These are phyloP conservation scores for Diaprepes abbreviatus DNA, from an alignment of 2,888 invertebrate species.

Conservation along the genomic window DNA sequence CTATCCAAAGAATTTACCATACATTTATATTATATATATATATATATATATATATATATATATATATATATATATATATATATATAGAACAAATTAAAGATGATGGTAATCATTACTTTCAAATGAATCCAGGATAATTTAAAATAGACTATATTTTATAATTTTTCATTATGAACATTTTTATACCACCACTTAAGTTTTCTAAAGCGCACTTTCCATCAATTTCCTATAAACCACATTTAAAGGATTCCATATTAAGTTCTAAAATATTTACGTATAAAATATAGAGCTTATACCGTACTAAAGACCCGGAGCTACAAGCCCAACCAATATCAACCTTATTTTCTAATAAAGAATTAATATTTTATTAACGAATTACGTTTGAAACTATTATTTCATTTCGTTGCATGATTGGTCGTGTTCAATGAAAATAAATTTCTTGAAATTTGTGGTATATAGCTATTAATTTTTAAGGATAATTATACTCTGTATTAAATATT, in stretches of 20 bases:
- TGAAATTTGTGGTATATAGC: neutral
- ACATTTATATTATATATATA: too few relatives aligned
- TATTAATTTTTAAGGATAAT: constrained; percentile 8
- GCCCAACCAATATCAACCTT: constrained; percentile 5
- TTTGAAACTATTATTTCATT: constrained; percentile 52
- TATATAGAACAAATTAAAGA: too few relatives aligned
- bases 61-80: too few relatives aligned
- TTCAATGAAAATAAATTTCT: constrained; percentile 55
- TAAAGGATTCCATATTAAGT: constrained; percentile 1
- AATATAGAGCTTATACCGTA: constrained; percentile 1
- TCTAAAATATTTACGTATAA: neutral
- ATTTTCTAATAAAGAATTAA: constrained; percentile 32
- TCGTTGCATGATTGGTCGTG: constrained; percentile 55
- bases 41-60: too few relatives aligned
- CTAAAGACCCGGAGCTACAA: neutral
- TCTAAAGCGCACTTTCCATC: neutral
- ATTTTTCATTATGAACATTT: neutral
- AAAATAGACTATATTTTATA: too few relatives aligned
- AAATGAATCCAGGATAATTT: too few relatives aligned
- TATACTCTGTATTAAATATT: too few relatives aligned
- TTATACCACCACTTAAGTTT: neutral
- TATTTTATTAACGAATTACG: constrained; percentile 55
- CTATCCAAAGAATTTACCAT: too few relatives aligned
- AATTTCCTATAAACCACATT: neutral
- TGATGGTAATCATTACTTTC: too few relatives aligned